These are phyloP conservation scores for Anas bahamensis DNA, from an alignment of 2,797 vertebrate genomes.

Conservation along the genomic window DNA sequence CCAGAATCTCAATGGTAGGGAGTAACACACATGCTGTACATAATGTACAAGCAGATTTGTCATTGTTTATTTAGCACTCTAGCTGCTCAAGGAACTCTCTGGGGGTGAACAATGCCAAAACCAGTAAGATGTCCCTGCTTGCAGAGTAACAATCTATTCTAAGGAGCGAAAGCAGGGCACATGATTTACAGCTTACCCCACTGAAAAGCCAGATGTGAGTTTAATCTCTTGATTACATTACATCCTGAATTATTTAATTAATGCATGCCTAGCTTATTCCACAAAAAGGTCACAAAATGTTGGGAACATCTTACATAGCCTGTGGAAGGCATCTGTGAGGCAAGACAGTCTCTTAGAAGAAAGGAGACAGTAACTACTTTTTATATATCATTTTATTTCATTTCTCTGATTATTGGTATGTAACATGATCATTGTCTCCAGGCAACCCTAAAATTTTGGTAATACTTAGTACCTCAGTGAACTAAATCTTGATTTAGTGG, in stretches of 20 bases:
- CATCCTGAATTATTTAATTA: conserved; percentile 71
- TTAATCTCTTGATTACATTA: conserved; percentile 74
- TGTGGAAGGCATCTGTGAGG: not conserved
- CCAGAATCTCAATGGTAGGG: conserved; percentile 36
- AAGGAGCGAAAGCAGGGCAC: conserved; percentile 40
- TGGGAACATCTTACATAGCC: conserved; percentile 6
- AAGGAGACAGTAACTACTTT: not conserved
- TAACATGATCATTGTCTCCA: not conserved
- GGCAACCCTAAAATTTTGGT: not conserved
- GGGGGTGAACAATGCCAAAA: conserved; percentile 34
- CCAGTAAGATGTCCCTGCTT: conserved; percentile 10
- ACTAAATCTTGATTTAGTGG: not conserved
- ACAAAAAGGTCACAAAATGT: conserved; percentile 53
- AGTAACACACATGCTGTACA: conserved; percentile 49
- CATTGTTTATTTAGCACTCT: conserved; percentile 69
- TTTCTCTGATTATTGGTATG: not conserved
- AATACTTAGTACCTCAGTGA: not conserved
- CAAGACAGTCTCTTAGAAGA: conserved; percentile 1
- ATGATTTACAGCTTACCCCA: conserved; percentile 58
- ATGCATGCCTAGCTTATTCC: conserved; percentile 64
- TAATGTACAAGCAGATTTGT: conserved; percentile 64
- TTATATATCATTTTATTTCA: not conserved
- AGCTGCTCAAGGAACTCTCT: conserved; percentile 56
- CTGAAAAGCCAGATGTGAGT: conserved; percentile 66
- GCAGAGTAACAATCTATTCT: conserved; percentile 28